Evolutionary conservation across 2,888 invertebrate species (phyloP).

Genomic region (Unio pictorum): DNA sequence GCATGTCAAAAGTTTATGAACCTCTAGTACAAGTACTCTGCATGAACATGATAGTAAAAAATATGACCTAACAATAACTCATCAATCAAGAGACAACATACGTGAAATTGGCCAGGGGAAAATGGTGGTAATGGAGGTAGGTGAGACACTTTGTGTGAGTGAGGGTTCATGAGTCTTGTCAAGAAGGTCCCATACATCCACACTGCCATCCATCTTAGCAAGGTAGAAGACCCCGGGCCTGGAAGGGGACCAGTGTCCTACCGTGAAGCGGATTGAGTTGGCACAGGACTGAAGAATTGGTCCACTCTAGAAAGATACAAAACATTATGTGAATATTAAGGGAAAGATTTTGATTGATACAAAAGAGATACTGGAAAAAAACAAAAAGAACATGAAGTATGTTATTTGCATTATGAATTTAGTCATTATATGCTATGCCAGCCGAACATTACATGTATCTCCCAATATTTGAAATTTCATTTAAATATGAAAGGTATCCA

Average conservation of each 20-base stretch:
- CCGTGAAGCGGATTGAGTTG: constrained; percentile 54
- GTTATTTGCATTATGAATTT: too few relatives aligned
- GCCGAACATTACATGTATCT: background rate
- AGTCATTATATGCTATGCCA: too few relatives aligned
- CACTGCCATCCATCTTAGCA: constrained; percentile 81
- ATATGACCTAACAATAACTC: background rate
- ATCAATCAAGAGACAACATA: constrained; percentile 37
- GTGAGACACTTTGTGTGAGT: constrained; percentile 79
- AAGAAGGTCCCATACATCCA: constrained; percentile 87
- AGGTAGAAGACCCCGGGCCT: constrained; percentile 82
- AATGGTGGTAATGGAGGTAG: constrained; percentile 63
- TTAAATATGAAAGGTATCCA: background rate
- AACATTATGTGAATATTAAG: too few relatives aligned
- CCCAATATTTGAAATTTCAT: background rate
- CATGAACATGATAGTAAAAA: background rate
- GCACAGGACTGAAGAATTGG: constrained; percentile 65
- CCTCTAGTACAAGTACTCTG: too few relatives aligned
- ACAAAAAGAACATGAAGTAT: too few relatives aligned
- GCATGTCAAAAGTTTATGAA: too few relatives aligned
- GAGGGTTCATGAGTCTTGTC: constrained; percentile 80
- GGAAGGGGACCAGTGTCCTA: constrained; percentile 82
- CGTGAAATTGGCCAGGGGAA: constrained; percentile 65
- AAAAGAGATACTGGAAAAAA: too few relatives aligned
- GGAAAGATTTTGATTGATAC: too few relatives aligned
- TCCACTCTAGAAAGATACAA: constrained; percentile 54